These are phyloP conservation scores for Brachyrhaphis roseni DNA, from an alignment of 2,797 vertebrate genomes.

Conservation along the genomic window DNA sequence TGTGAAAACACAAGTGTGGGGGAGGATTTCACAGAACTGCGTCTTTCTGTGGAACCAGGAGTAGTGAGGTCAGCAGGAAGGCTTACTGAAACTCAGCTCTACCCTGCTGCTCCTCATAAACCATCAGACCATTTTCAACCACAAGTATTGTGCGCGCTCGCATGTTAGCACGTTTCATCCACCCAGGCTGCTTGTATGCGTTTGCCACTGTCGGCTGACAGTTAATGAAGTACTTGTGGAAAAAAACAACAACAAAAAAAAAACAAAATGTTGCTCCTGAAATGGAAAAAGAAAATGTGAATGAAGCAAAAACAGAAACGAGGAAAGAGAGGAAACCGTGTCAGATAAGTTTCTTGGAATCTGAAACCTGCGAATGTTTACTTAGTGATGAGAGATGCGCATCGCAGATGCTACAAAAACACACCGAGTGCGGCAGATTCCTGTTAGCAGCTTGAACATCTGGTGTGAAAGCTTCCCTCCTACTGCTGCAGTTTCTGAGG, in stretches of 20 bases:
- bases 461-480: slow-evolving; percentile 60
- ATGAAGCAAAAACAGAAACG: slow-evolving; percentile 21
- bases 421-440: slow-evolving; percentile 40
- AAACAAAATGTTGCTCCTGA: background rate
- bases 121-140: slow-evolving; percentile 26
- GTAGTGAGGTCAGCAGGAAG: slow-evolving; percentile 56
- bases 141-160: slow-evolving; percentile 3
- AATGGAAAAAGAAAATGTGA: slow-evolving; percentile 23
- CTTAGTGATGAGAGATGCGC: slow-evolving; percentile 32
- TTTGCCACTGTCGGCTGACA: background rate
- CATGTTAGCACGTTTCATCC: slow-evolving; percentile 4
- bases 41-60: slow-evolving; percentile 68
- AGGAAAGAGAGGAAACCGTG: slow-evolving; percentile 52
- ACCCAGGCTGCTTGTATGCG: background rate
- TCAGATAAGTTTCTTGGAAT: slow-evolving; percentile 61
- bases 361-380: slow-evolving; percentile 50
- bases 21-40: slow-evolving; percentile 74
- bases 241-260: slow-evolving; percentile 4
- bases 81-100: slow-evolving; percentile 49
- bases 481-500: slow-evolving; percentile 51
- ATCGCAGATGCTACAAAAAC: slow-evolving; percentile 26
- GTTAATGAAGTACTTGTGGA: slow-evolving; percentile 20
- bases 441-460: slow-evolving; percentile 55
- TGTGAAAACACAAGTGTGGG: slow-evolving; percentile 72
- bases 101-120: slow-evolving; percentile 22